These are phyloP conservation scores for Eurystomus gularis DNA, from an alignment of 2,113 vertebrate species.

Conservation along the genomic window DNA sequence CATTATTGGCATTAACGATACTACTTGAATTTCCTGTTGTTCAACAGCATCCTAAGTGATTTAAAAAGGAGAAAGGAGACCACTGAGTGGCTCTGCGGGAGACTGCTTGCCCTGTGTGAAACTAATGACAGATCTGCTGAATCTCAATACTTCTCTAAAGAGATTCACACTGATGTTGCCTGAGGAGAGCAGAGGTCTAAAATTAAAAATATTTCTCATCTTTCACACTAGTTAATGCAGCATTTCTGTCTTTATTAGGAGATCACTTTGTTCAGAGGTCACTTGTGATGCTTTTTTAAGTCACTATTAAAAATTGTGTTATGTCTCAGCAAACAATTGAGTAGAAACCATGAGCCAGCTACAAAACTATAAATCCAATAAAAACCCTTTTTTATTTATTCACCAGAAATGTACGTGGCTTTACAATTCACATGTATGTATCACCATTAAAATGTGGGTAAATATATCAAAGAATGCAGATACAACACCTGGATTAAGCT, in stretches of 20 bases:
- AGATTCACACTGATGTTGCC: not conserved
- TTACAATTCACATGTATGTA: not conserved
- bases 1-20: not conserved
- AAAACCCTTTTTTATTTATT: not conserved
- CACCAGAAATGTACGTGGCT: not conserved
- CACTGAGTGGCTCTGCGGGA: not conserved
- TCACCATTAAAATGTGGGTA: not conserved
- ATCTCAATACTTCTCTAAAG: not conserved
- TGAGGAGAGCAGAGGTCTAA: not conserved
- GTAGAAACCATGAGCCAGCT: not conserved
- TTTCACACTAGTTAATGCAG: not conserved
- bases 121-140: conserved; percentile 5
- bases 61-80: not conserved
- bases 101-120: not conserved
- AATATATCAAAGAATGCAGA: not conserved
- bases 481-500: not conserved
- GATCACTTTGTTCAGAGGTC: not conserved
- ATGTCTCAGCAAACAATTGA: not conserved
- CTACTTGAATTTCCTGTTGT: not conserved
- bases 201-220: not conserved
- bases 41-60: not conserved
- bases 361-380: not conserved
- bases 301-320: not conserved
- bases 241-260: not conserved
- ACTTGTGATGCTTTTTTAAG: not conserved